Evolutionary conservation across 2,113 vertebrate genomes (phyloP).

Genomic region (Pogonocichla stellata): DNA sequence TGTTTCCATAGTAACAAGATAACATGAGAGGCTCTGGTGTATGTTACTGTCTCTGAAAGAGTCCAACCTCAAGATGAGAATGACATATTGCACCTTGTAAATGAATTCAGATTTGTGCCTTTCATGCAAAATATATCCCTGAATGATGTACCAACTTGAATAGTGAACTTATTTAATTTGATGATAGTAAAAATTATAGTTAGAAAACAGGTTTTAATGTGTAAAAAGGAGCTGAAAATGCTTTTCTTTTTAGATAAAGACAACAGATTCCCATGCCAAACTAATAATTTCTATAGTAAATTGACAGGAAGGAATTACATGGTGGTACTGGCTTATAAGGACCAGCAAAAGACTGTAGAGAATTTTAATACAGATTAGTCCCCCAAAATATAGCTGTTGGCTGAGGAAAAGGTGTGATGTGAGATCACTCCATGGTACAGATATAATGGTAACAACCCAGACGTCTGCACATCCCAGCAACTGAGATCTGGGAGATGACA

Average conservation of each 20-base stretch:
- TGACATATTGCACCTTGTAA: background rate
- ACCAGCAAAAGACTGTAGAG: background rate
- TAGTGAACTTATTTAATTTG: background rate
- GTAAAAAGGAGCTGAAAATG: background rate
- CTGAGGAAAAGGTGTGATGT: background rate
- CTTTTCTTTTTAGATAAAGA: background rate
- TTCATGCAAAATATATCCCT: background rate
- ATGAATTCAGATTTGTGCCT: background rate
- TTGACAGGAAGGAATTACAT: background rate
- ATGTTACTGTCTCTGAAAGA: background rate
- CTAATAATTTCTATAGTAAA: background rate
- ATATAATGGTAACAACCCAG: background rate
- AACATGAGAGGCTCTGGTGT: background rate
- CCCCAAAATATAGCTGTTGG: background rate
- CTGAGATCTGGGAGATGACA: background rate
- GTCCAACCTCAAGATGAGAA: background rate
- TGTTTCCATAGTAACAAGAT: constrained; percentile 54
- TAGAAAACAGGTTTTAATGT: background rate
- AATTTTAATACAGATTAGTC: background rate
- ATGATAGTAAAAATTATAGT: background rate
- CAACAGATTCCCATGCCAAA: background rate
- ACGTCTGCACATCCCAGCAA: background rate
- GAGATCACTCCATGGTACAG: background rate
- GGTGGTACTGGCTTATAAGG: background rate
- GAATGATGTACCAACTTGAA: background rate